These are phyloP conservation scores for Holcopasites calliopsidis DNA, from an alignment of 1,140 invertebrate genomes.

Conservation along the genomic window DNA sequence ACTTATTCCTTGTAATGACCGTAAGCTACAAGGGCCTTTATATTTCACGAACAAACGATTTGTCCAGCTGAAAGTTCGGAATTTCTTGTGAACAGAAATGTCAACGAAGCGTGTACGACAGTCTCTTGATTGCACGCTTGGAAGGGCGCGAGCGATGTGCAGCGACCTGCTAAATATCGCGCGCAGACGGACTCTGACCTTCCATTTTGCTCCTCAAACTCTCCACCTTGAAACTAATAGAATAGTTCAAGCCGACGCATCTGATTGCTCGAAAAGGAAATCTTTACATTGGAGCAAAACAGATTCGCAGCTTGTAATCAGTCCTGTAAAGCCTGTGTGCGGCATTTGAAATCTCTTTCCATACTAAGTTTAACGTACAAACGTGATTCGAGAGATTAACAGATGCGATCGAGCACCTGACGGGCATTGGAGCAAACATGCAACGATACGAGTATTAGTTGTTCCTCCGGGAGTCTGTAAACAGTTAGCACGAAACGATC, in stretches of 20 bases:
- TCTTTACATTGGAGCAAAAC: not conserved
- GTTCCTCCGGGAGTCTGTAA: conserved; percentile 43
- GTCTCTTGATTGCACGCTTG: not conserved
- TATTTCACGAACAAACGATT: not conserved
- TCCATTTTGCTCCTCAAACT: not conserved
- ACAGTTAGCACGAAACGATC: conserved; percentile 49
- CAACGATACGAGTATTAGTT: conserved; percentile 50
- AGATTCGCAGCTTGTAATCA: not conserved
- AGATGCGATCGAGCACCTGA: conserved; percentile 41
- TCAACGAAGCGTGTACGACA: not conserved
- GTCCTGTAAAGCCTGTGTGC: not conserved
- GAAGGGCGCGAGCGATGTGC: not conserved
- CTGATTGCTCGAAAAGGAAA: not conserved
- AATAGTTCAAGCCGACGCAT: not conserved
- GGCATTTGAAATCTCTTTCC: not conserved
- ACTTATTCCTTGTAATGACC: too few relatives aligned
- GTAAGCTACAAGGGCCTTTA: not conserved
- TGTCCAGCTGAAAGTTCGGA: not conserved
- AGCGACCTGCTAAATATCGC: conserved; percentile 1
- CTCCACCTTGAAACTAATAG: not conserved
- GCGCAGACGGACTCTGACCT: not conserved
- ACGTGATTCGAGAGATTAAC: conserved; percentile 15
- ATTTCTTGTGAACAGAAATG: not conserved
- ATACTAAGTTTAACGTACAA: not conserved
- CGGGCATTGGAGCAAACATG: conserved; percentile 26